Conservation (phyloP, 2,888 invertebrate genomes). For the Cotesia congregata region DNA sequence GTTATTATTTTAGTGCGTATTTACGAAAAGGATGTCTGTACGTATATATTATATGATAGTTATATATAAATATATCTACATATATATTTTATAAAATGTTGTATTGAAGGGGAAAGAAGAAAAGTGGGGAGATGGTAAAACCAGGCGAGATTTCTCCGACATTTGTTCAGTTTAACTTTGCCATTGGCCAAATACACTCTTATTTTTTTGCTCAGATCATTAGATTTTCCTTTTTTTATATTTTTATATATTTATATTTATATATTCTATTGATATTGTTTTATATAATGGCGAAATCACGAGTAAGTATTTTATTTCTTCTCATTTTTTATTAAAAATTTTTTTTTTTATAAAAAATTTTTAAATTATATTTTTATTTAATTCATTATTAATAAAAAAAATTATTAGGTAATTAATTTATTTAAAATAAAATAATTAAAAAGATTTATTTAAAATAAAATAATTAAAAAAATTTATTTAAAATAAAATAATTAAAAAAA, state of each 20-base stretch:
- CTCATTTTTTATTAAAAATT: not conserved
- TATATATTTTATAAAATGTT: slow-evolving; percentile 15
- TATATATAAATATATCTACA: not conserved
- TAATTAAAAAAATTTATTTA: too few species aligned
- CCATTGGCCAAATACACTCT: slow-evolving; percentile 28
- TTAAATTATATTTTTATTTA: not conserved
- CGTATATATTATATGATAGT: not conserved
- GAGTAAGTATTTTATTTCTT: slow-evolving; percentile 19
- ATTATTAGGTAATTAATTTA: not conserved
- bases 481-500: too few species aligned
- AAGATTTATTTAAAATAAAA: too few species aligned
- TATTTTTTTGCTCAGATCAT: not conserved
- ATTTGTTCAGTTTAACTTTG: slow-evolving; percentile 31
- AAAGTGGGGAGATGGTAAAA: slow-evolving; percentile 21
- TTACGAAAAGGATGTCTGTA: not conserved
- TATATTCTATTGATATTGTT: not conserved
- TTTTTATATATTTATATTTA: not conserved
- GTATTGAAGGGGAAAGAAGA: slow-evolving; percentile 23
- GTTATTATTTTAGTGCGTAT: not conserved
- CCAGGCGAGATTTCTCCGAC: slow-evolving; percentile 23
- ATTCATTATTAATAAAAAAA: not conserved
- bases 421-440: too few species aligned
- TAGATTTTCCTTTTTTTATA: not conserved
- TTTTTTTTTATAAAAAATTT: not conserved
- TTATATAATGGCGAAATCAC: slow-evolving; percentile 3